Percentiles rank a stretch among this genome's conserved stretches.
Evolutionary conservation across 2,888 invertebrate genomes (phyloP).

Genomic region (Agrotis puta): DNA sequence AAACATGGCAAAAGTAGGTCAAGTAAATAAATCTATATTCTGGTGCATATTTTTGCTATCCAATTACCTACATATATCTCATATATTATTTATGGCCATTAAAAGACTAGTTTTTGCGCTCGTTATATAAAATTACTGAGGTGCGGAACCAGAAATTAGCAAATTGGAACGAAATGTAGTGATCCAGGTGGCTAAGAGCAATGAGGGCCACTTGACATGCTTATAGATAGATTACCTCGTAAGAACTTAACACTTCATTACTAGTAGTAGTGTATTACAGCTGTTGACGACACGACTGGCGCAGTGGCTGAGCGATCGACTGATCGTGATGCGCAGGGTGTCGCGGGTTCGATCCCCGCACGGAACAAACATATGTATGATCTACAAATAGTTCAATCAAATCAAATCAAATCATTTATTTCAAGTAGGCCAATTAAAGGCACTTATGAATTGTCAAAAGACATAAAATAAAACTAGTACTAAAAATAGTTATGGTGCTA

Average conservation of each 20-base stretch:
- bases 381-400: too few species aligned
- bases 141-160: conserved; percentile 78
- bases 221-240: conserved; percentile 26
- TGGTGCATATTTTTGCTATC: conserved; percentile 31
- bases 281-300: too few species aligned
- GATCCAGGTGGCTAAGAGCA: conserved; percentile 50
- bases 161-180: conserved; percentile 80
- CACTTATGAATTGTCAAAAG: too few species aligned
- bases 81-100: conserved; percentile 47
- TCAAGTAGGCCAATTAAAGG: too few species aligned
- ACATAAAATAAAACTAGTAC: too few species aligned
- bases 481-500: too few species aligned
- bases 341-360: too few species aligned
- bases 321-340: too few species aligned
- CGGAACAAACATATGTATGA: too few species aligned
- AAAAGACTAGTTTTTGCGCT: conserved; percentile 59
- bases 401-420: too few species aligned
- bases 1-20: conserved; percentile 33
- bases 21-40: conserved; percentile 50
- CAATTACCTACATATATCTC: conserved; percentile 38
- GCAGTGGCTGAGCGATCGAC: too few species aligned
- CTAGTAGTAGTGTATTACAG: too few species aligned
- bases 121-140: conserved; percentile 71
- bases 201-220: conserved; percentile 41
- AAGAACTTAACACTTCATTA: conserved; percentile 14